Evolutionary conservation across 2,113 vertebrate genomes (phyloP).

Genomic region (Odontophorus gujanensis): DNA sequence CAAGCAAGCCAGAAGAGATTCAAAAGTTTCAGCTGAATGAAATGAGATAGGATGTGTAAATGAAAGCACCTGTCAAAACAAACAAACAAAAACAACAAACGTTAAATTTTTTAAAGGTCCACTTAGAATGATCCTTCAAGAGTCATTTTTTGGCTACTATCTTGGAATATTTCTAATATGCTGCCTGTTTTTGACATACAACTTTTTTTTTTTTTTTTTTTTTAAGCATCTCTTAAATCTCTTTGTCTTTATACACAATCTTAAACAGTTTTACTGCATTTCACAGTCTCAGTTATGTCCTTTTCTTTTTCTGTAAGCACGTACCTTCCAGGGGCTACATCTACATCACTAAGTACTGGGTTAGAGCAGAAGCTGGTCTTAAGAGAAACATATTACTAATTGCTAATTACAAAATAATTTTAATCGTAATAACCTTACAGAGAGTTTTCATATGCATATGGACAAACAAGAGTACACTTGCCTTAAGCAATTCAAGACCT

Average conservation of each 20-base stretch:
- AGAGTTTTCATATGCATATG: neutral
- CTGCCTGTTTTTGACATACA: neutral
- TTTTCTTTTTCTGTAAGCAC: neutral
- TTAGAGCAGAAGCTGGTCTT: neutral
- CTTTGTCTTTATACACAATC: neutral
- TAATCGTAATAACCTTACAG: neutral
- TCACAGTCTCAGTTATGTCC: neutral
- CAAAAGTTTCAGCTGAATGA: constrained; percentile 98
- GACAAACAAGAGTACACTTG: constrained; percentile 47
- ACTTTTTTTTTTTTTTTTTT: neutral
- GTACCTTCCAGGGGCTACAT: neutral
- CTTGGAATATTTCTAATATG: neutral
- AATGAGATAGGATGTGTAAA: constrained; percentile 98
- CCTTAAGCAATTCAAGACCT: constrained; percentile 90
- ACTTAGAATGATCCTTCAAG: neutral
- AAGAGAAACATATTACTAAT: neutral
- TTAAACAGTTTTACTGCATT: neutral
- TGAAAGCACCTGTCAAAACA: constrained; percentile 89
- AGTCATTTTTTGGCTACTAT: neutral
- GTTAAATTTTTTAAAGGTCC: constrained; percentile 7
- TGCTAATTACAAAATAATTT: neutral
- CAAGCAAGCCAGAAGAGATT: constrained; percentile 94
- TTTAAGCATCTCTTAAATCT: neutral
- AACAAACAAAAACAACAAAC: neutral
- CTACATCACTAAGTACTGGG: neutral